Evolutionary conservation across 2,797 vertebrate genomes (phyloP).

Genomic region (Margarornis squamiger): DNA sequence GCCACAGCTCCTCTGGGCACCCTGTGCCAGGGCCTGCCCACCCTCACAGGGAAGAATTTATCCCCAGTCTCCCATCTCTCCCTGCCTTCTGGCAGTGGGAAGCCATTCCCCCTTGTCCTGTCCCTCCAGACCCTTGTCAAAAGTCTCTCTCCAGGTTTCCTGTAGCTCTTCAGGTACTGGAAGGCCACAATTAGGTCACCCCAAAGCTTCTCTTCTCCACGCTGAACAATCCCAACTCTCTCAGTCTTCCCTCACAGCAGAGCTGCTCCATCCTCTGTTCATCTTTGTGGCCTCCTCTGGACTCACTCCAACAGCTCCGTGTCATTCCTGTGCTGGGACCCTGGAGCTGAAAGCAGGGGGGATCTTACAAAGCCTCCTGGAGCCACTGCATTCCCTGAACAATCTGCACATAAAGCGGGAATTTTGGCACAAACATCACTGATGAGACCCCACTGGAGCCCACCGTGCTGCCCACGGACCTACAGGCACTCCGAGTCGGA

Average conservation of each 20-base stretch:
- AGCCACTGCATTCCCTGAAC: background rate
- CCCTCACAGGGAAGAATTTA: too few relatives aligned
- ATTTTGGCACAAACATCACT: background rate
- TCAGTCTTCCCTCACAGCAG: background rate
- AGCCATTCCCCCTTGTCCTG: background rate
- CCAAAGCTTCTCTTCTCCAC: background rate
- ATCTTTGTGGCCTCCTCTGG: background rate
- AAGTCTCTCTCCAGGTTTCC: background rate
- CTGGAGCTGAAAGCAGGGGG: background rate
- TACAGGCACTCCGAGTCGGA: background rate
- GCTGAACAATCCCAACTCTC: background rate
- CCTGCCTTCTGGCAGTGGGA: background rate
- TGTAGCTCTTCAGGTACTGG: background rate
- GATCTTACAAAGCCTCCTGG: background rate
- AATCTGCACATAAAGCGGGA: fast-evolving
- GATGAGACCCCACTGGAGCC: background rate
- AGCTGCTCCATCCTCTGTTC: background rate
- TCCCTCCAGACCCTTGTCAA: background rate
- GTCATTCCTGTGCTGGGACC: background rate
- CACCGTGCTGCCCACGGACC: fast-evolving
- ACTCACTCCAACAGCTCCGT: background rate
- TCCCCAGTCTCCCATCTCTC: background rate
- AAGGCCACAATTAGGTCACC: background rate
- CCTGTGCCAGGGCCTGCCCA: background rate
- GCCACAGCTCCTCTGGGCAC: background rate